A percentile compares a stretch with the other conserved stretches of the same genome.
phyloP scores from a whole-genome alignment of 2,113 vertebrate species.

The Callionymus lyra region DNA sequence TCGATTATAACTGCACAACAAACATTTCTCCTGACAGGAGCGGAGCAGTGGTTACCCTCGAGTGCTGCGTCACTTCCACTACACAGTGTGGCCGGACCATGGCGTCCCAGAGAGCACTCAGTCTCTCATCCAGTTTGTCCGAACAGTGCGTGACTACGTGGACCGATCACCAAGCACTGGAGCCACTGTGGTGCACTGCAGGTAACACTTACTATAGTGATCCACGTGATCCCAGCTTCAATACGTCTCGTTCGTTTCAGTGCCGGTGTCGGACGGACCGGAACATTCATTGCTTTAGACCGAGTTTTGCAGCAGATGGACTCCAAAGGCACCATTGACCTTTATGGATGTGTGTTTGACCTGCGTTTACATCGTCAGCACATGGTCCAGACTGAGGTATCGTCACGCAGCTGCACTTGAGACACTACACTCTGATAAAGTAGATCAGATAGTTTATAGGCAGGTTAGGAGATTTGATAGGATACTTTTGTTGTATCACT shows the following conservation, averaged over 20 bases:
- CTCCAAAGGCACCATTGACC: constrained; percentile 78
- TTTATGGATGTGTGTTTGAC: constrained; percentile 85
- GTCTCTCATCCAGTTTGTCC: constrained; percentile 89
- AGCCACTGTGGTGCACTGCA: constrained; percentile 88
- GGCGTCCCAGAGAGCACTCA: constrained; percentile 91
- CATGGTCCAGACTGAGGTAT: constrained; percentile 94
- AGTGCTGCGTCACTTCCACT: constrained; percentile 91
- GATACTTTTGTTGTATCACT: no score
- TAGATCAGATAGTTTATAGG: no score
- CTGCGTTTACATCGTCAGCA: constrained; percentile 86
- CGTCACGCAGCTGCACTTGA: neutral
- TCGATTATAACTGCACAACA: no score
- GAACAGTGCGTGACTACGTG: constrained; percentile 88
- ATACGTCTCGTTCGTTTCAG: constrained; percentile 34
- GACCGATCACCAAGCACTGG: constrained; percentile 79
- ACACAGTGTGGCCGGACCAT: constrained; percentile 95
- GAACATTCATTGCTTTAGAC: constrained; percentile 90
- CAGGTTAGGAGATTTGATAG: no score
- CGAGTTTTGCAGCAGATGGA: constrained; percentile 87
- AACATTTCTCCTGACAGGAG: no score
- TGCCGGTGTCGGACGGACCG: constrained; percentile 91
- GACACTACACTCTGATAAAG: no score
- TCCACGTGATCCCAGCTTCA: no score
- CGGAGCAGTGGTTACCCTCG: constrained; percentile 71
- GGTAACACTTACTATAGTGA: constrained; percentile 64